These are phyloP conservation scores for Rhorus exstirpatorius DNA, from an alignment of 2,888 invertebrate genomes.

Conservation along the genomic window DNA sequence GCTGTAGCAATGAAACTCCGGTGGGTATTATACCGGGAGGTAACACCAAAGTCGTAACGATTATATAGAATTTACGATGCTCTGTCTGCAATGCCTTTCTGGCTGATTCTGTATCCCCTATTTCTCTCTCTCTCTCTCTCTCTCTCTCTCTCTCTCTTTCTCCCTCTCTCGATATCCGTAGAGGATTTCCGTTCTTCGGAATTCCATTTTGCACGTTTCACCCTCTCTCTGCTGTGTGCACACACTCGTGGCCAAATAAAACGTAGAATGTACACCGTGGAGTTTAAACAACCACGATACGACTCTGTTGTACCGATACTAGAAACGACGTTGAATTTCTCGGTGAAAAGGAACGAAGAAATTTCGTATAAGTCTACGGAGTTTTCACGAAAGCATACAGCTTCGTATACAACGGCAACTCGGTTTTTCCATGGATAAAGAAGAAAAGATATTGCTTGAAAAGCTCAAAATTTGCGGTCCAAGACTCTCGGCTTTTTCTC, in stretches of 20 bases:
- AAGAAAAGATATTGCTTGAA: constrained; percentile 12
- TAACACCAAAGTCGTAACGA: constrained; percentile 69
- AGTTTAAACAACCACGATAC: constrained; percentile 60
- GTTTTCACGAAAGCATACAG: constrained; percentile 34
- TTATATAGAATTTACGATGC: constrained; percentile 74
- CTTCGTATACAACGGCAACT: not conserved
- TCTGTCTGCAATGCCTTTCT: constrained; percentile 30
- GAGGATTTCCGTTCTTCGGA: constrained; percentile 64
- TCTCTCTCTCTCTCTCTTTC: constrained; percentile 2
- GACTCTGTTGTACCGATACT: constrained; percentile 11
- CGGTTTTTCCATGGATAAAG: constrained; percentile 5
- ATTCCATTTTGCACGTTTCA: constrained; percentile 67
- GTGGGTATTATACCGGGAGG: not conserved
- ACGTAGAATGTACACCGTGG: constrained; percentile 43
- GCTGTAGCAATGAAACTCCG: constrained; percentile 23
- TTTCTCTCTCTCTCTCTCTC: not conserved
- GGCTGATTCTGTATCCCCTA: constrained; percentile 14
- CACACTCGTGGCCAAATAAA: constrained; percentile 35
- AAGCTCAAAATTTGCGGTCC: constrained; percentile 11
- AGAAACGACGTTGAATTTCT: constrained; percentile 21
- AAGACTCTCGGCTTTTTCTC: not conserved
- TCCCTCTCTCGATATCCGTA: constrained; percentile 37
- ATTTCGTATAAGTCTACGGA: constrained; percentile 22
- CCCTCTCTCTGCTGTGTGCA: constrained; percentile 56
- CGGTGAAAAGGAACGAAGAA: constrained; percentile 13